Conservation (phyloP, 2,888 invertebrate genomes). For the Eilema sororculum region DNA sequence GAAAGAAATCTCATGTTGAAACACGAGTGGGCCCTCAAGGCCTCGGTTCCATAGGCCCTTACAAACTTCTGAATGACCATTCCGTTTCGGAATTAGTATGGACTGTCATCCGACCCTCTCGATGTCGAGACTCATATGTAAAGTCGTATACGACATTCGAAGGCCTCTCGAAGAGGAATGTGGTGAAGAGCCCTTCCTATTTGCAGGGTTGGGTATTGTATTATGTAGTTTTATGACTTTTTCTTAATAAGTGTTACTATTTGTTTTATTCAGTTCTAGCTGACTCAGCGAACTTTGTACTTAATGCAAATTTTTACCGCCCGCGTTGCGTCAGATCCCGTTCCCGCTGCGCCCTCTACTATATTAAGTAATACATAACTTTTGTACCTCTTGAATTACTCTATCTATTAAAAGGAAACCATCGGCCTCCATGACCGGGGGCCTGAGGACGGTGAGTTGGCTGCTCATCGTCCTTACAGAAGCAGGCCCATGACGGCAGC, state of each 20-base stretch:
- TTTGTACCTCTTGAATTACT: too few species aligned
- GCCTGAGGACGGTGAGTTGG: too few species aligned
- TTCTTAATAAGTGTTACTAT: background rate
- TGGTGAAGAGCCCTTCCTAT: slow-evolving; percentile 30
- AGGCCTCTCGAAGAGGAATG: slow-evolving; percentile 33
- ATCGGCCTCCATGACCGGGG: too few species aligned
- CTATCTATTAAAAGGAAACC: too few species aligned
- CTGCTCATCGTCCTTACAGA: too few species aligned
- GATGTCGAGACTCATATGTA: slow-evolving; percentile 36
- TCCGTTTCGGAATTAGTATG: slow-evolving; percentile 49
- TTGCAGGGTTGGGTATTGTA: background rate
- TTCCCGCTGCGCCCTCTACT: too few species aligned
- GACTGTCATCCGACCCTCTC: slow-evolving; percentile 41
- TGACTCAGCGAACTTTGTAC: too few species aligned
- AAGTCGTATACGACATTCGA: slow-evolving; percentile 34
- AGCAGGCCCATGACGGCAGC: too few species aligned
- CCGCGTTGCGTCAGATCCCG: too few species aligned
- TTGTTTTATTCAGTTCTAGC: background rate
- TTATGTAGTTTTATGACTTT: background rate
- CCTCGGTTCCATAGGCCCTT: slow-evolving; percentile 8
- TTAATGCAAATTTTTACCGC: too few species aligned
- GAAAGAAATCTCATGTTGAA: slow-evolving; percentile 12
- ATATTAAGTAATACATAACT: too few species aligned
- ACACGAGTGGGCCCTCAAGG: slow-evolving; percentile 10
- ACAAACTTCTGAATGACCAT: slow-evolving; percentile 35